Base-by-base conservation (phyloP, 2,113 vertebrate species). In the Oceanodroma tethys region DNA sequence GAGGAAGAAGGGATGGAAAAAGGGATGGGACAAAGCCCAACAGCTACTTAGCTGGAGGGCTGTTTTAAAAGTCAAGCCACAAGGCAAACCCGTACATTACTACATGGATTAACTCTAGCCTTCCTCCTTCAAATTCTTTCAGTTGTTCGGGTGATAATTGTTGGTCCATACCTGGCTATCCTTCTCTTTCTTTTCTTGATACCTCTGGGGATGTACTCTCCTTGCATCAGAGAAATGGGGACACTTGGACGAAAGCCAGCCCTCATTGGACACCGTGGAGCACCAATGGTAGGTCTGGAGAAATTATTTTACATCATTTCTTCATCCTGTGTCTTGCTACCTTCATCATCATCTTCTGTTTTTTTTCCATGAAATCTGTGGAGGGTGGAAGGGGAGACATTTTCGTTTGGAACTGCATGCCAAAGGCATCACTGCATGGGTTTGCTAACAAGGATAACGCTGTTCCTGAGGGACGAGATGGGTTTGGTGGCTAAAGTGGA, bases 161-260 rank as follows among this genome's bases (percentile, higher is more conserved):
- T 99, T 97, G 96, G 98, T 56, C 98, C 99, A 62, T 99, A 98
- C 97, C 66, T 99, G 96, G 90, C 98, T 25, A 87, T 98, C 79
- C 98, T 99, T 95, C 97, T 99, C 59, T 96, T 98, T 65, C 98
- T 99, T 87, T 99, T 99, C 98, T 97, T 99, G 97, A 98, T 99
- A 58, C 99, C 99, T 40, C 97, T 99, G 97, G 99, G 99, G 38
- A 98, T 99, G 98, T 98, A 99, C 93, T 99, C 99, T 6, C 99
- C 99, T 91, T 99, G 99, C 95, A 98, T 99, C 95, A 98, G 98
- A 95, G 98, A 99, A 52, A 84, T 95, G 29, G 98, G 99, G 48
- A 98, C 98, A 3, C 98, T 99, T 91, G 98, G 98, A 60, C 99
- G 99, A 20, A 98, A 98, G 13, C 99, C 99, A 4, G 68, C 75